Conservation (phyloP, 2,797 vertebrate species). For the Denticeps clupeoides region DNA sequence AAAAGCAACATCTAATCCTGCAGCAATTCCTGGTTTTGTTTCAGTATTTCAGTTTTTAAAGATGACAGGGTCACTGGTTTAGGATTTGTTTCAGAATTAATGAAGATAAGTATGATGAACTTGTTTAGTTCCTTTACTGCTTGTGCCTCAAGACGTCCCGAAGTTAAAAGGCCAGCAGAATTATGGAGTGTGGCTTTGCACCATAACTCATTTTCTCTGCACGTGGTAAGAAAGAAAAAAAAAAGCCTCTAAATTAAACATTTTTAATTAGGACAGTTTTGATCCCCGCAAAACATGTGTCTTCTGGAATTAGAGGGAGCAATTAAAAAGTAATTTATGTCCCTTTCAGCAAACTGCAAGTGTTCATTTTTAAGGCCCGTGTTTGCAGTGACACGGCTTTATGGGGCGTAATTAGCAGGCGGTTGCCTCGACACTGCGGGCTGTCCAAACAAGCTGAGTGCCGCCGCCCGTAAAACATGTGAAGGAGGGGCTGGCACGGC, state of each 20-base stretch:
- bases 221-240: background rate
- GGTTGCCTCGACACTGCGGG: conserved; percentile 33
- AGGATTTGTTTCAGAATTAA: no score
- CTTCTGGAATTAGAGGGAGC: conserved; percentile 27
- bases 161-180: no score
- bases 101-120: no score
- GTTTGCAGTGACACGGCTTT: conserved; percentile 28
- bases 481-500: no score
- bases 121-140: no score
- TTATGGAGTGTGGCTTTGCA: conserved; percentile 22
- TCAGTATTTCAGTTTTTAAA: no score
- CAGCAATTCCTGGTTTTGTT: no score
- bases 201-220: conserved; percentile 24
- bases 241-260: conserved; percentile 28
- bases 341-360: conserved; percentile 20
- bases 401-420: conserved; percentile 33
- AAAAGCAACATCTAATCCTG: no score
- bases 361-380: conserved; percentile 32
- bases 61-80: no score
- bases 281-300: conserved; percentile 34
- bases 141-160: no score
- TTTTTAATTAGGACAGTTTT: conserved; percentile 37
- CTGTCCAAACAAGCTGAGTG: conserved; percentile 32
- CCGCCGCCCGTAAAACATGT: conserved; percentile 24
- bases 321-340: conserved; percentile 40